Evolutionary conservation across 2,113 vertebrate genomes (phyloP), one percentile per base, ranked within the genome.

Genomic region (Geococcyx californianus): DNA sequence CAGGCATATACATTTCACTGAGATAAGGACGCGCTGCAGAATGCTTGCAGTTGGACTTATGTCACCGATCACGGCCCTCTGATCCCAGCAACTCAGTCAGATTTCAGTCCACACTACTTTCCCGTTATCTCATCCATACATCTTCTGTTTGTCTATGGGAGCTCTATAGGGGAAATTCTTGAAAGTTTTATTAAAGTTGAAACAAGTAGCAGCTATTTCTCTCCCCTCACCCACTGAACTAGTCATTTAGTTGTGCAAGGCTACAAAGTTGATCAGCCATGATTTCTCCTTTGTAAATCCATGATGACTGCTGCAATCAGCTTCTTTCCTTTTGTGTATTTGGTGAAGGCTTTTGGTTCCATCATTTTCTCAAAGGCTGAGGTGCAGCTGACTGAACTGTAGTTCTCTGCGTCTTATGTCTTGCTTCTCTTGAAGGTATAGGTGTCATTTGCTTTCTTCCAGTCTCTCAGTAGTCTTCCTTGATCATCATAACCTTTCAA

Each of bases 11-110:
- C 31, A 74, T 89, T 75, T 75, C 6, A 13, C 11, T 54, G 49
- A 28, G 4, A 10, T 29, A 38, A 38, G 17, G 33, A 76, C 0
- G 5, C 0, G 1, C 10, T 55, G n/a, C 5, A 86, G 40, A 76
- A 64, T 47, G 24, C 31, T 89, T 91, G 25, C 9, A 64, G 17
- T 11, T 80, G 54, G n/a, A 40, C 24, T 73, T 86, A 8, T 24
- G 23, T 19, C 24, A 36, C 40, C 31, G 34, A 62, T 20, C 14
- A 36, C 24, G 67, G 33, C 26, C 4, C 8, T 59, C 1, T 4
- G 17, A 59, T 4, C 6, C 18, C 56, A 31, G 36, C 31, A 16
- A 17, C 70, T 82, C 38, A 77, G 31, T 2, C 14, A 70, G 28
- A 58, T 79, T 84, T 79, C 56, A 58, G 54, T 33, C 16, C 36